Conservation (phyloP, 2,797 vertebrate species). For the Morus bassanus region DNA sequence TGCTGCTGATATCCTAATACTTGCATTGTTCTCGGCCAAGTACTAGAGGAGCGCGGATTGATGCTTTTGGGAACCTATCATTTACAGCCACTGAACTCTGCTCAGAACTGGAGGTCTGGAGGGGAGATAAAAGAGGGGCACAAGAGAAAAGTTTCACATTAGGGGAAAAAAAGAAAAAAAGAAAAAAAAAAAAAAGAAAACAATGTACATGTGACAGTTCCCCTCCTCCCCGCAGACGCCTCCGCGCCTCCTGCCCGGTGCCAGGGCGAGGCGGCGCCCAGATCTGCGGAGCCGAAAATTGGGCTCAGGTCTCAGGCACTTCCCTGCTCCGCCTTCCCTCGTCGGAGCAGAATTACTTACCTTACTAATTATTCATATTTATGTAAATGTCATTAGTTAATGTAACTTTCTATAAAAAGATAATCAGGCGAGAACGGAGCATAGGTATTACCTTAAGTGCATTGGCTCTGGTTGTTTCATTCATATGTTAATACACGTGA, state of each 20-base stretch:
- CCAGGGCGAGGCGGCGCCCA: background rate
- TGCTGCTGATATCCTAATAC: constrained; percentile 80
- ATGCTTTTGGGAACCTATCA: constrained; percentile 72
- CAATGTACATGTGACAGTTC: background rate
- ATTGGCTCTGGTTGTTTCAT: constrained; percentile 62
- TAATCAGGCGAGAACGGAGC: constrained; percentile 60
- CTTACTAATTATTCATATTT: constrained; percentile 67
- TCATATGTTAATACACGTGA: constrained; percentile 73
- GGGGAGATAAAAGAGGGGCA: constrained; percentile 31
- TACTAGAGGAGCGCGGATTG: constrained; percentile 48
- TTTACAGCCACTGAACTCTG: constrained; percentile 71
- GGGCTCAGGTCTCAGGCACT: constrained; percentile 2
- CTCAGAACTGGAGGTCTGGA: constrained; percentile 33
- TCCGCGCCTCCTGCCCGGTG: background rate
- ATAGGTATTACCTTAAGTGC: constrained; percentile 69
- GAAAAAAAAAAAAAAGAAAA: background rate
- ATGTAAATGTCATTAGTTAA: constrained; percentile 70
- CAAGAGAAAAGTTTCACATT: constrained; percentile 50
- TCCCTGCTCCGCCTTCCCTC: background rate
- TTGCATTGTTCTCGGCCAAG: constrained; percentile 71
- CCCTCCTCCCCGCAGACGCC: background rate
- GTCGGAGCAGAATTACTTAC: constrained; percentile 40
- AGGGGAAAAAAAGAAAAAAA: background rate
- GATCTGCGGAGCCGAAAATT: background rate
- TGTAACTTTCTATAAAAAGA: constrained; percentile 70